A percentile compares a stretch with the other conserved stretches of the same genome.
Evolutionary conservation across 2,888 invertebrate genomes (phyloP).

Genomic region (Tribolium freemani): DNA sequence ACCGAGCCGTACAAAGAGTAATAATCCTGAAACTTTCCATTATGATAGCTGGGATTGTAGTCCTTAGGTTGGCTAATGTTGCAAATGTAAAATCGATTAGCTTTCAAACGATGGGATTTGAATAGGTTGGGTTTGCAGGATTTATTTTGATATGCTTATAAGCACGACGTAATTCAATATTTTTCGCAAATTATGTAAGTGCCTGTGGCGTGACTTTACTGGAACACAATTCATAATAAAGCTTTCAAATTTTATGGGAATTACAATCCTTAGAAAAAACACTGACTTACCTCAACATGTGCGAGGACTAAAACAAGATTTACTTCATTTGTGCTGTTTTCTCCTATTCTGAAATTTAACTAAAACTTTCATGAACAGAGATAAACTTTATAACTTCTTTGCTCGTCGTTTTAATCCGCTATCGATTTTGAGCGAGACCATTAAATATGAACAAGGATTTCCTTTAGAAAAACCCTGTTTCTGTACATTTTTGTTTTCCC

Average conservation of each 20-base stretch:
- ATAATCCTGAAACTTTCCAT: conserved; percentile 11
- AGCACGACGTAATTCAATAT: neutral
- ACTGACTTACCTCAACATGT: neutral
- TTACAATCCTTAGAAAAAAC: neutral
- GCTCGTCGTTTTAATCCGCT: neutral
- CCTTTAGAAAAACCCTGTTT: neutral
- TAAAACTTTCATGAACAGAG: neutral
- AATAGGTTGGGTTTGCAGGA: neutral
- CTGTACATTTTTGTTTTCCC: too few relatives aligned
- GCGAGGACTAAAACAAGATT: neutral
- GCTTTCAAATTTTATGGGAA: neutral
- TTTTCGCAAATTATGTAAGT: conserved; percentile 2
- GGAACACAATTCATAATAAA: neutral
- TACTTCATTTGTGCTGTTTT: neutral
- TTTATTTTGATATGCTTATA: conserved; percentile 5
- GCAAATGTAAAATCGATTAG: conserved; percentile 20
- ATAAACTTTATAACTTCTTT: neutral
- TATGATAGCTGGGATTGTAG: conserved; percentile 1
- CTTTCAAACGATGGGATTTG: conserved; percentile 6
- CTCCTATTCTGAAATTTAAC: neutral
- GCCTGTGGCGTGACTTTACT: conserved; percentile 1
- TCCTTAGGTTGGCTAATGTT: neutral
- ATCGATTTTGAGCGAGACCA: neutral
- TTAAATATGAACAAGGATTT: neutral
- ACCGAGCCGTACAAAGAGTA: conserved; percentile 1